These are phyloP conservation scores for Anoplopoma fimbria DNA, from an alignment of 2,113 vertebrate species.

Conservation along the genomic window DNA sequence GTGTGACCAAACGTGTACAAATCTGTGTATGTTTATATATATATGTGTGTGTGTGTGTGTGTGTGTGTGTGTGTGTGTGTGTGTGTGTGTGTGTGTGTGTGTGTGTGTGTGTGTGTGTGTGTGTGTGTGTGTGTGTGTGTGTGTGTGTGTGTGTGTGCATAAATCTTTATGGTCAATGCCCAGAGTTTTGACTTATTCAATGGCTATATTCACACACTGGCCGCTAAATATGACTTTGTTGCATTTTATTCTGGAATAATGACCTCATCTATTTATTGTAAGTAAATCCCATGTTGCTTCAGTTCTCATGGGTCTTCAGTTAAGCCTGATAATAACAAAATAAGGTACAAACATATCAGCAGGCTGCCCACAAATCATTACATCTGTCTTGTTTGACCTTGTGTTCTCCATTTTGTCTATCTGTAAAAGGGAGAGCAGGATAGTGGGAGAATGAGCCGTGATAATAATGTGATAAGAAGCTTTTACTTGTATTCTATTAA, in stretches of 20 bases:
- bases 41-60: no score
- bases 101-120: no score
- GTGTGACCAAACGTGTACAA: no score
- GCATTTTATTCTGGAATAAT: neutral
- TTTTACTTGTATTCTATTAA: conserved; percentile 15
- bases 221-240: conserved; percentile 12
- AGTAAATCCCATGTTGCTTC: neutral
- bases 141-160: neutral
- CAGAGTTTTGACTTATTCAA: neutral
- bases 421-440: neutral
- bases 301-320: conserved; percentile 13
- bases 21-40: no score
- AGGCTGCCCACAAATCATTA: neutral
- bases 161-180: neutral
- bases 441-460: neutral
- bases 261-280: conserved; percentile 4
- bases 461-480: neutral
- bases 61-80: no score
- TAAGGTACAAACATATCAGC: neutral
- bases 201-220: conserved; percentile 19
- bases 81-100: no score
- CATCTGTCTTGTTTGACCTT: conserved; percentile 26
- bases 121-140: neutral
- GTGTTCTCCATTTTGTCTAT: conserved; percentile 38
- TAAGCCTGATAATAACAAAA: conserved; percentile 4